Percentiles rank a stretch among this genome's conserved stretches.
Evolutionary conservation across 2,113 vertebrate genomes (phyloP).

Genomic region (Entelurus aequoreus): DNA sequence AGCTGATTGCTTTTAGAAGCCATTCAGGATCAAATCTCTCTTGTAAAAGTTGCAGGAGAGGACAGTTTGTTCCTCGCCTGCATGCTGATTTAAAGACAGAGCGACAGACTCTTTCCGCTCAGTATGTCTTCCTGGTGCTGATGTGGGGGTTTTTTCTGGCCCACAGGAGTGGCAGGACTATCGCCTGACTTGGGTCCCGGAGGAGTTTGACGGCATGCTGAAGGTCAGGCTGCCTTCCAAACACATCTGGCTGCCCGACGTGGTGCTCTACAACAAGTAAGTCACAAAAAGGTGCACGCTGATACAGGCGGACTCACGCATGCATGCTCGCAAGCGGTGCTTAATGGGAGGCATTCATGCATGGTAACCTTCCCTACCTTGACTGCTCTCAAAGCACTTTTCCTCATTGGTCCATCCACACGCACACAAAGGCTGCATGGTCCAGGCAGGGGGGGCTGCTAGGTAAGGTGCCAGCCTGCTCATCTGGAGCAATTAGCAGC

Average conservation of each 20-base stretch:
- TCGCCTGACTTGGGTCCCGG: constrained; percentile 88
- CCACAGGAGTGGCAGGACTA: constrained; percentile 96
- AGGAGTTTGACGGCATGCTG: constrained; percentile 94
- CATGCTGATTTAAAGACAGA: constrained; percentile 5
- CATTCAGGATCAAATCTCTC: constrained; percentile 15
- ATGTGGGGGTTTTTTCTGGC: constrained; percentile 26
- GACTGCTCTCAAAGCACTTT: constrained; percentile 5
- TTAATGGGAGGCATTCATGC: constrained; percentile 1
- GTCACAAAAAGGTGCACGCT: constrained; percentile 39
- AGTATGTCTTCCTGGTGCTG: not conserved
- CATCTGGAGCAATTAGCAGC: constrained; percentile 7
- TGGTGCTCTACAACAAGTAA: constrained; percentile 99
- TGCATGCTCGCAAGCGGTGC: not conserved
- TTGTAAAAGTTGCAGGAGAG: constrained; percentile 6
- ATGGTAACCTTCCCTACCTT: constrained; percentile 3
- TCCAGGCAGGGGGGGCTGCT: not conserved
- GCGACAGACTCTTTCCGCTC: constrained; percentile 4
- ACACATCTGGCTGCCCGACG: constrained; percentile 97
- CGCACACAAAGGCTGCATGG: not conserved
- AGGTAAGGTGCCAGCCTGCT: not conserved
- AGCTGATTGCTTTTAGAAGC: constrained; percentile 26
- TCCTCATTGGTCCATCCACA: not conserved
- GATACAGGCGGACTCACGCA: not conserved
- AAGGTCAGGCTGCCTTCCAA: constrained; percentile 95
- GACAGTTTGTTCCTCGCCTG: constrained; percentile 11